A percentile compares a stretch with the other conserved stretches of the same genome.
Conservation (phyloP, 1,140 invertebrate species). For the Formica exsecta region DNA sequence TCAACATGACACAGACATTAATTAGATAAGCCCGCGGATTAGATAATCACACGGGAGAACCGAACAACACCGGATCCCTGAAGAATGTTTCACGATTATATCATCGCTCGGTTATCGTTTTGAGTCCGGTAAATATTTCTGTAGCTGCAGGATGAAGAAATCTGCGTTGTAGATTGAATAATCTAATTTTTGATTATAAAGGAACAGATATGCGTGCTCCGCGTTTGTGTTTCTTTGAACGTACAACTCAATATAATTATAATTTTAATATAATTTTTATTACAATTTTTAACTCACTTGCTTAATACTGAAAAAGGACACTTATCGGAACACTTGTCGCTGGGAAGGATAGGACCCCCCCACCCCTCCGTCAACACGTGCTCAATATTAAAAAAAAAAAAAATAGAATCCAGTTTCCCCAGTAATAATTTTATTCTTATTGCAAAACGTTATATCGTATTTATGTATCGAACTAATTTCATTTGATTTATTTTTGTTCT, state of each 20-base stretch:
- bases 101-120: constrained; percentile 31
- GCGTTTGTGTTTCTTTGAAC: neutral
- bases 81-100: constrained; percentile 50
- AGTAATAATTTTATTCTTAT: neutral
- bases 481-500: neutral
- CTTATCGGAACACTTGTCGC: no score
- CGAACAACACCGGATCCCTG: neutral
- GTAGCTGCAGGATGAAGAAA: neutral
- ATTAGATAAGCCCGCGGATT: constrained; percentile 60
- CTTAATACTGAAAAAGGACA: no score
- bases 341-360: no score
- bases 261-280: neutral
- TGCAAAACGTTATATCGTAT: neutral
- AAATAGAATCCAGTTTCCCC: neutral
- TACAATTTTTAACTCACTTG: neutral
- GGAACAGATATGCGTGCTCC: neutral
- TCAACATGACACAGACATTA: constrained; percentile 61
- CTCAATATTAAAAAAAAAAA: neutral
- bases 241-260: neutral
- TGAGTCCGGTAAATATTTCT: constrained; percentile 6
- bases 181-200: neutral
- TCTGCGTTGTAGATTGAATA: neutral
- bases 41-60: constrained; percentile 40
- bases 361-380: no score
- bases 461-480: neutral